Conservation (phyloP, 2,113 vertebrate genomes). For the Tricholaema leucomelas region DNA sequence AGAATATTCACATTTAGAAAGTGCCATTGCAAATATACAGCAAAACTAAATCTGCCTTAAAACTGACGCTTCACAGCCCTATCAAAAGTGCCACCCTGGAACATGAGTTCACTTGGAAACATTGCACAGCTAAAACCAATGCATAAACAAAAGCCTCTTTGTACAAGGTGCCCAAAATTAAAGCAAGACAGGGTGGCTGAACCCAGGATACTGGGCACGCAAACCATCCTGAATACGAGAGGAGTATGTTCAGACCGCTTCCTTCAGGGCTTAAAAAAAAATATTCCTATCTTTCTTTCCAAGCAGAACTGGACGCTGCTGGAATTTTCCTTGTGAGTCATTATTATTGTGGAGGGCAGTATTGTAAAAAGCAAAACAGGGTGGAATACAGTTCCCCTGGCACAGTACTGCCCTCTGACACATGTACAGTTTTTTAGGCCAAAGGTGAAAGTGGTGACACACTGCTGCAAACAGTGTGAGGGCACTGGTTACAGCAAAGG, state of each 20-base stretch:
- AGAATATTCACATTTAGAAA: constrained; percentile 73
- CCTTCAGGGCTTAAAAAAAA: neutral
- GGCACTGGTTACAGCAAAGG: neutral
- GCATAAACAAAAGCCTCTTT: neutral
- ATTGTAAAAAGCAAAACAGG: fast-evolving
- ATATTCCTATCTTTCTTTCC: neutral
- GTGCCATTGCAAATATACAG: constrained; percentile 77
- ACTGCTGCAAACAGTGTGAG: fast-evolving
- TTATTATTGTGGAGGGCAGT: neutral
- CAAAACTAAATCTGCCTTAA: constrained; percentile 42
- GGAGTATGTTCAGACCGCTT: neutral
- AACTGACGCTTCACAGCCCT: constrained; percentile 41
- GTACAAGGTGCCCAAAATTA: neutral
- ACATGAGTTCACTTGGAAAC: constrained; percentile 5
- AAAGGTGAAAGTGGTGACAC: neutral
- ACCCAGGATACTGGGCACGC: neutral
- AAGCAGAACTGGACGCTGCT: neutral
- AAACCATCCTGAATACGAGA: neutral
- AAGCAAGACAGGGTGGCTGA: neutral
- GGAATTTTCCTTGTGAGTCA: neutral
- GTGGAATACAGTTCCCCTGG: fast-evolving
- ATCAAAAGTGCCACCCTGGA: constrained; percentile 48
- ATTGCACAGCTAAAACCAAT: constrained; percentile 51
- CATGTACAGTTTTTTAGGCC: fast-evolving
- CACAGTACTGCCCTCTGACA: fast-evolving